phyloP scores from a whole-genome alignment of 2,888 invertebrate genomes.

The Acanthopleura granulata region DNA sequence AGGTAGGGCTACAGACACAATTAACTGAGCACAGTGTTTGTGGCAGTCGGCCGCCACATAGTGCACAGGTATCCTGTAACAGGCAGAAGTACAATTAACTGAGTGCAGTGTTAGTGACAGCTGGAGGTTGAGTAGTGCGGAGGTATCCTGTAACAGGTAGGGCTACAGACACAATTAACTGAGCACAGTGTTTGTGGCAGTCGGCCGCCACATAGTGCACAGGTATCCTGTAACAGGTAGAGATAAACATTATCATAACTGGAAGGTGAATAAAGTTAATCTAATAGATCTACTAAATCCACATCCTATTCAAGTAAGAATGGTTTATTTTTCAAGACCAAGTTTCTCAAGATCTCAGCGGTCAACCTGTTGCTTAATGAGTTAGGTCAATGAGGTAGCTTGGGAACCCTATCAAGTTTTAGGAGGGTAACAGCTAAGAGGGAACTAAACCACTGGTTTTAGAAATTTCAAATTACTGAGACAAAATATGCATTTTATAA shows the following conservation, averaged over 20 bases:
- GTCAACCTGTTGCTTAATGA: too few relatives aligned
- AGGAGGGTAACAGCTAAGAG: too few relatives aligned
- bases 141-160: neutral
- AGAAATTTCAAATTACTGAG: too few relatives aligned
- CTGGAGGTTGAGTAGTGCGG: neutral
- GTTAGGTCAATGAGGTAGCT: too few relatives aligned
- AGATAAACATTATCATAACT: neutral
- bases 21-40: conserved; percentile 74
- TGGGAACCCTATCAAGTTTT: too few relatives aligned
- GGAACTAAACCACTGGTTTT: too few relatives aligned
- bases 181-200: conserved; percentile 74
- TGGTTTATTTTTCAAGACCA: too few relatives aligned
- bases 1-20: too few relatives aligned
- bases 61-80: conserved; percentile 72
- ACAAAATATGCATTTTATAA: too few relatives aligned
- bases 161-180: conserved; percentile 48
- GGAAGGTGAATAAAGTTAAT: neutral
- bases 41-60: conserved; percentile 75
- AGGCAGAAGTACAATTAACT: neutral
- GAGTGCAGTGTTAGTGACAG: neutral
- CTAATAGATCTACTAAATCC: too few relatives aligned
- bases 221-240: conserved; percentile 62
- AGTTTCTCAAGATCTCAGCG: too few relatives aligned
- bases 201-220: conserved; percentile 76
- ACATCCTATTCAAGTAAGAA: too few relatives aligned